Conservation (phyloP, 2,888 invertebrate genomes). For the Liopterus haemorrhoidalis region DNA sequence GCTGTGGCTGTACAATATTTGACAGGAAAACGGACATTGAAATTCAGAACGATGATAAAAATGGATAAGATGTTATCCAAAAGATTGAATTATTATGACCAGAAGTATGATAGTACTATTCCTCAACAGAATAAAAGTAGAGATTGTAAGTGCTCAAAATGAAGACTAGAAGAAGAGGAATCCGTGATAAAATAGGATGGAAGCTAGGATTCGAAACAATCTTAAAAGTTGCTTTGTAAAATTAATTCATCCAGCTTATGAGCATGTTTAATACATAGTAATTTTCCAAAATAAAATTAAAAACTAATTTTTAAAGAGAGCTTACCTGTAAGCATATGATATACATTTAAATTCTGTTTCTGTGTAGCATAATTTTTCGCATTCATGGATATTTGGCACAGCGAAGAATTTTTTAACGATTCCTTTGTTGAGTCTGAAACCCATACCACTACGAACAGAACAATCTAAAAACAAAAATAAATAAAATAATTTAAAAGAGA, state of each 20-base stretch:
- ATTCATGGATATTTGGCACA: constrained; percentile 66
- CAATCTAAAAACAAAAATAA: constrained; percentile 53
- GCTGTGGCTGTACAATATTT: no score
- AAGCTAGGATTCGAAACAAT: not conserved
- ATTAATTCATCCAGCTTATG: no score
- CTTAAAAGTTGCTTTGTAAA: not conserved
- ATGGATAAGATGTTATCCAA: no score
- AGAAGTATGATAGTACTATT: no score
- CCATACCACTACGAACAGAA: constrained; percentile 66
- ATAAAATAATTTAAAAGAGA: constrained; percentile 5
- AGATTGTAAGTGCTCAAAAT: no score
- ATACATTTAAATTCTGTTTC: constrained; percentile 68
- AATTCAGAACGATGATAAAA: no score
- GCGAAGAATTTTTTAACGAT: constrained; percentile 60
- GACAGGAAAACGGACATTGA: no score
- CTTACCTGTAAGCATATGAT: constrained; percentile 69
- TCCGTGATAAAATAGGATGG: not conserved
- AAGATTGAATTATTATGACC: no score
- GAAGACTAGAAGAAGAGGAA: not conserved
- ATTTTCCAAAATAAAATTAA: no score
- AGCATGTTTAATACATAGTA: no score
- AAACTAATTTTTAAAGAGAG: no score
- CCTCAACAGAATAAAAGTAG: no score
- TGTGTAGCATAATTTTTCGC: constrained; percentile 67
- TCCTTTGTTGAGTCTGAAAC: constrained; percentile 65